These are phyloP conservation scores for Drosophila flavopinicola DNA, from an alignment of 2,888 invertebrate species.

Conservation along the genomic window DNA sequence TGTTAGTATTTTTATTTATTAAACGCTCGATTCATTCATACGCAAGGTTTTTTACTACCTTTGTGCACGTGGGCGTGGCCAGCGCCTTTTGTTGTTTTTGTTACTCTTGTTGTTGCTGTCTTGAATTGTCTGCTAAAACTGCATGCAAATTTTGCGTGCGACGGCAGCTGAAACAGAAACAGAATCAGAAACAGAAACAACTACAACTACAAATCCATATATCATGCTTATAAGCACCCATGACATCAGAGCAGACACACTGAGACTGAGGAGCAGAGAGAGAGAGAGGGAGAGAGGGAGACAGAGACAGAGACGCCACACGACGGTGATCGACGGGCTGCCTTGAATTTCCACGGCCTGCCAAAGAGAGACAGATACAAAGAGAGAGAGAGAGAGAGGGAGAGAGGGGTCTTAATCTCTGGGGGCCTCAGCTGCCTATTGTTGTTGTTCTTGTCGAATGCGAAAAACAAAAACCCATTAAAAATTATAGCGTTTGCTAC, in stretches of 20 bases:
- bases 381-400: neutral
- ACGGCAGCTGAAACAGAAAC: slow-evolving; percentile 41
- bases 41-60: slow-evolving; percentile 51
- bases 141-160: slow-evolving; percentile 62
- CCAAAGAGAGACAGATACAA: no score
- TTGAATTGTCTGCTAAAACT: slow-evolving; percentile 47
- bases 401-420: slow-evolving; percentile 26
- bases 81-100: slow-evolving; percentile 28
- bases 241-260: slow-evolving; percentile 50
- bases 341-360: slow-evolving; percentile 58
- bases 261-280: slow-evolving; percentile 13
- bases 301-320: slow-evolving; percentile 42
- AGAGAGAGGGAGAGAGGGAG: neutral
- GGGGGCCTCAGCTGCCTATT: slow-evolving; percentile 28
- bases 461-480: slow-evolving; percentile 36
- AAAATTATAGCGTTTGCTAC: slow-evolving; percentile 68
- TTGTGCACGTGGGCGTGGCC: slow-evolving; percentile 46
- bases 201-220: slow-evolving; percentile 38
- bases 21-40: slow-evolving; percentile 52
- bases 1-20: slow-evolving; percentile 22
- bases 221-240: slow-evolving; percentile 61
- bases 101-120: neutral
- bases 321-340: slow-evolving; percentile 53
- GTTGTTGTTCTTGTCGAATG: slow-evolving; percentile 20
- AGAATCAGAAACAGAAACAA: slow-evolving; percentile 10